Evolutionary conservation across 2,797 vertebrate species (phyloP), one percentile per base, ranked within the genome.

Genomic region (Onychomys leucogaster): DNA sequence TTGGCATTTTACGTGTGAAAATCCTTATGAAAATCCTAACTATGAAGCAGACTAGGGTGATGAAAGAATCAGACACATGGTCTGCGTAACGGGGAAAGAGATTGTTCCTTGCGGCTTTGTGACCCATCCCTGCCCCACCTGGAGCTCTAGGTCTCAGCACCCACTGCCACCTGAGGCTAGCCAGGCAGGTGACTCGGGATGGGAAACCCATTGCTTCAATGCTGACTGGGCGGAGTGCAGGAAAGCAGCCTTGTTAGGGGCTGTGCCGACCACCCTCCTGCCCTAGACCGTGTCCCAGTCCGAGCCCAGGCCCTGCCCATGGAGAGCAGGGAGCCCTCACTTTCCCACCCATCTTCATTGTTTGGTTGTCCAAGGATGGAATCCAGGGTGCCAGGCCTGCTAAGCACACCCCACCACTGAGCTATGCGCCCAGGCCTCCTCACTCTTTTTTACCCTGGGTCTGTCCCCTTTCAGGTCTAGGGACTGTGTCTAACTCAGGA

Each of bases 11-110:
- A 97, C 69, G 90, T 71, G 76, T 98, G 98, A 98, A 98, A 98
- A 98, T 98, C 95, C 96, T 95, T 94, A 93, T 97, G 97, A 98
- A 98, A 99, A 99, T 98, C 98, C 98, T 0, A 27, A 98, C 98
- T 98, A 98, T 98, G 99, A 98, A 98, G 97, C 96, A 98, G 94
- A 95, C 91, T 92, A 29, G 0, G 97, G 98, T 97, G 97, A 86
- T 97, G 97, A 98, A 98, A 97, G 97, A 98, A 98, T 98, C 98
- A 98, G 94, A 98, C 96, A 89, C 96, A 96, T 97, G 89, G 96
- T 95, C 91, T 95, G 95, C 37, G 78, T 98, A 96, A 98, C 96
- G 29, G 91, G 96, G 94, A 97, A 97, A 95, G 94, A 52, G 96
- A 93, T 96, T 98, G 97, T 97, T 98, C 75, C 19, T 87, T 97